phyloP scores from a whole-genome alignment of 2,797 vertebrate genomes.

The Fratercula arctica region DNA sequence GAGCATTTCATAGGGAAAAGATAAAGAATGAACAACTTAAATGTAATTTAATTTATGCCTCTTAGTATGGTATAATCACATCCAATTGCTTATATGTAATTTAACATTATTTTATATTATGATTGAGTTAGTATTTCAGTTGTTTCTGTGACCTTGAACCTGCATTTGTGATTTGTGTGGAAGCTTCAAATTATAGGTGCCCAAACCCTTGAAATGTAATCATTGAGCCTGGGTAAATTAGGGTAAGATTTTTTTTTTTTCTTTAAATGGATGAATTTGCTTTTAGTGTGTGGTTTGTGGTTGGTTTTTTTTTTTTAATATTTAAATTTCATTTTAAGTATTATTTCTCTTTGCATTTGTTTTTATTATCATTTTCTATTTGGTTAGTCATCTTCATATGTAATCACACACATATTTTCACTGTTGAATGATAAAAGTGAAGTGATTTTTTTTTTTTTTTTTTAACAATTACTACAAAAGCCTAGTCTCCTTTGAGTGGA shows the following conservation, averaged over 20 bases:
- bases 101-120: neutral
- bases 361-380: neutral
- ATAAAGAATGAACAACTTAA: neutral
- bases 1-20: neutral
- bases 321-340: neutral
- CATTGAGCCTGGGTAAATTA: neutral
- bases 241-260: neutral
- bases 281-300: neutral
- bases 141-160: neutral
- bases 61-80: neutral
- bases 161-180: neutral
- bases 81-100: neutral
- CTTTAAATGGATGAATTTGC: neutral
- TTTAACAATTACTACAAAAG: neutral
- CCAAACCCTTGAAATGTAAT: neutral
- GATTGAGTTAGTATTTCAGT: neutral
- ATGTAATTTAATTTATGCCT: neutral
- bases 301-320: neutral
- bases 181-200: neutral
- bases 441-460: neutral
- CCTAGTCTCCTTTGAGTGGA: neutral
- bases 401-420: neutral
- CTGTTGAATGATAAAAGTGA: neutral
- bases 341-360: neutral
- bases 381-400: neutral